Conservation (phyloP, 2,797 vertebrate species). For the Orientallactaga sibirica region DNA sequence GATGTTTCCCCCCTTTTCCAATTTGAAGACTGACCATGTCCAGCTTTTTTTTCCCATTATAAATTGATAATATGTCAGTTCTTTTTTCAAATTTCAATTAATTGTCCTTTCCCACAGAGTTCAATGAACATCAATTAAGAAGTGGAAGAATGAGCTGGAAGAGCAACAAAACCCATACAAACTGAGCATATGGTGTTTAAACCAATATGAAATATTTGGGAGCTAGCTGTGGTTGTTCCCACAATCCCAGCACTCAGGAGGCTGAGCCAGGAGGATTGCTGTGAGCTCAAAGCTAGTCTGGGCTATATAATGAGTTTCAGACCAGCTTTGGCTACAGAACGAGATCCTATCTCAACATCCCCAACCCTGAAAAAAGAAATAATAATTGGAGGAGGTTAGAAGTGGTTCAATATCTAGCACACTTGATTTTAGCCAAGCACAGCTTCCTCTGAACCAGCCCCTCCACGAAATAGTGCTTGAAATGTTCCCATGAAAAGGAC, state of each 20-base stretch:
- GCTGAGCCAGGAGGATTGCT: not conserved
- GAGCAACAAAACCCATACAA: not conserved
- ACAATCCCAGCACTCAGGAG: not conserved
- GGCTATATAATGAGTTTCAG: not conserved
- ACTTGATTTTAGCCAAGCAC: conserved; percentile 46
- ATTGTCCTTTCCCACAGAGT: conserved; percentile 14
- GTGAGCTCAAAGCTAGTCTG: not conserved
- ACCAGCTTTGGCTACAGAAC: not conserved
- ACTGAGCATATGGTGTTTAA: conserved; percentile 20
- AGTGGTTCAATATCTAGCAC: not conserved
- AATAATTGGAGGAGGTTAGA: not conserved
- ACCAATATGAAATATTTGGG: conserved; percentile 60
- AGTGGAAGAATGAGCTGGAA: conserved; percentile 32
- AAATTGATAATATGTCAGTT: conserved; percentile 24
- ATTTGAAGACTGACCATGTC: not conserved
- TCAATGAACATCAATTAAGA: conserved; percentile 62
- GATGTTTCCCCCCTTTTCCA: not conserved
- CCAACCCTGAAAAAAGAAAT: not conserved
- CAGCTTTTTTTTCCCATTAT: conserved; percentile 45
- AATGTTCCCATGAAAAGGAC: conserved; percentile 74
- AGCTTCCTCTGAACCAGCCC: conserved; percentile 61
- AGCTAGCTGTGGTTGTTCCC: not conserved
- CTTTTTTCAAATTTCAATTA: conserved; percentile 54
- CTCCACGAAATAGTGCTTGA: conserved; percentile 37
- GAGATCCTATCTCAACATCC: not conserved